Base-by-base conservation (phyloP, 2,113 vertebrate genomes). In the Muscicapa adusta region DNA sequence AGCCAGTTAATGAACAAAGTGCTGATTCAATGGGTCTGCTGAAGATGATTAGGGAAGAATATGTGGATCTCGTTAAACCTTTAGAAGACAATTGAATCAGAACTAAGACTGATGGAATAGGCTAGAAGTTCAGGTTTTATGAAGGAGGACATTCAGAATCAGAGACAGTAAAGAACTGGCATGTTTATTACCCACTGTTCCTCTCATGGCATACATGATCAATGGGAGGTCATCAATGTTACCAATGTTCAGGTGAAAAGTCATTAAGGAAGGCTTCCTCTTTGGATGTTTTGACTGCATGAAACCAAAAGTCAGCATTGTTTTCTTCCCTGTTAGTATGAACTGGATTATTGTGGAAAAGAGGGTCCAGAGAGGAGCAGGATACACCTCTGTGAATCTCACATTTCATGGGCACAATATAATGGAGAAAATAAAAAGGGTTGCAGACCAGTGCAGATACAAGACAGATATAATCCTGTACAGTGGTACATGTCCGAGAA, bases 391-490 rank as follows among this genome's bases (percentile, higher is more conserved):
- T 54, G 18, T 36, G 42, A n/a, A 57, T 70, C 17, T 66, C 56
- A 77, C 13, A 9, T 26, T 68, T 77, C 1, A 1, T 51, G 14
- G 33, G 16, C 33, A 43, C 0, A 1, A 23, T 5, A 14, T 6
- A 47, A 70, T 18, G 25, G 40, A 82, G 14, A 13, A 81, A 81
- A 84, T 53, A 45, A 71, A 87, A 12, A 54, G 8, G 20, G 5
- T 63, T 88, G 53, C 48, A 78, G 43, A 2, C 16, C 10, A 24
- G n/a, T 31, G 18, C 29, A 79, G 62, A 72, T 48, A 56, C 17
- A 80, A 60, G n/a, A 18, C 3, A 70, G 50, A 31, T 34, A n/a
- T 63, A 58, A 56, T 47, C 15, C 20, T 67, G 25, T 28, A 40
- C 31, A 36, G 77, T 7, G 53, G 4, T 24, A 42, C 9, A 14